A percentile compares a stretch with the other conserved stretches of the same genome.
phyloP scores from a whole-genome alignment of 1,140 invertebrate genomes.

The Hypsibius dujardini region DNA sequence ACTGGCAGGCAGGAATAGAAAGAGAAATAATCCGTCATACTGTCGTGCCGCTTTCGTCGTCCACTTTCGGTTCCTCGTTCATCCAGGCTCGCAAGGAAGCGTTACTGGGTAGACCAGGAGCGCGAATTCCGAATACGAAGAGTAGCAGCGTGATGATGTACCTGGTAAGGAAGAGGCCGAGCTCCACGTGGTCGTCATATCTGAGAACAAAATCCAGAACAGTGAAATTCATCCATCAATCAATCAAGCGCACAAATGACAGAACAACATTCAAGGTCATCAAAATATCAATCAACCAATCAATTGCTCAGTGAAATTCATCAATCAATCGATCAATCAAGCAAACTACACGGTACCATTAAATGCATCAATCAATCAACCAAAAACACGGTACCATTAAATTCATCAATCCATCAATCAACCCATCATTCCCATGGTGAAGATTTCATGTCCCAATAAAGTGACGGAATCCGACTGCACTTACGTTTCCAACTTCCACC shows the following conservation, averaged over 20 bases:
- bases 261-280: background rate
- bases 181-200: conserved; percentile 53
- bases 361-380: too few species aligned
- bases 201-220: background rate
- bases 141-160: conserved; percentile 56
- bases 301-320: too few species aligned
- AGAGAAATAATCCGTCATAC: background rate
- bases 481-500: too few species aligned
- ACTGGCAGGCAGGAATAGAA: background rate
- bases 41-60: background rate
- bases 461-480: too few species aligned
- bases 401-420: too few species aligned
- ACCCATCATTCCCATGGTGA: too few species aligned
- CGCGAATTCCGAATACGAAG: conserved; percentile 66
- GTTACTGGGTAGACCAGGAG: conserved; percentile 55
- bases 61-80: conserved; percentile 9
- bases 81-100: background rate
- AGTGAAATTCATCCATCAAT: background rate
- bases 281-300: background rate
- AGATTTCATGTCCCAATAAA: too few species aligned
- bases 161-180: conserved; percentile 62
- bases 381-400: too few species aligned
- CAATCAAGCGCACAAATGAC: background rate
- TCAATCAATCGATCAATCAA: too few species aligned
- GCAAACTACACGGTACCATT: too few species aligned